Percentiles rank a stretch among this genome's conserved stretches.
phyloP scores from a whole-genome alignment of 2,888 invertebrate genomes.

The Stegophylla sp. region DNA sequence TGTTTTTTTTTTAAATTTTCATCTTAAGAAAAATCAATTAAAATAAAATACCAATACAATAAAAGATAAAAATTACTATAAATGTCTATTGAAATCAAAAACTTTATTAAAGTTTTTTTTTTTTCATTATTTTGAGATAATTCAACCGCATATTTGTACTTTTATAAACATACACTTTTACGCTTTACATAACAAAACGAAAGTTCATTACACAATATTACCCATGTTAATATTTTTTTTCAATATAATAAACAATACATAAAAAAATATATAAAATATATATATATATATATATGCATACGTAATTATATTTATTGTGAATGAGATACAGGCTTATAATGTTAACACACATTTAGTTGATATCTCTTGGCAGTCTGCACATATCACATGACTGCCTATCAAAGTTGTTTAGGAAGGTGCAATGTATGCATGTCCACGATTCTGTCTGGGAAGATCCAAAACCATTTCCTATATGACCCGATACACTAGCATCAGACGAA shows the following conservation, averaged over 20 bases:
- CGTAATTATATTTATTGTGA: conserved; percentile 36
- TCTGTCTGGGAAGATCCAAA: conserved; percentile 65
- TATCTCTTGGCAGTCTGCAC: conserved; percentile 81
- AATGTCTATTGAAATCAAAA: conserved; percentile 47
- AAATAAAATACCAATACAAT: conserved; percentile 51
- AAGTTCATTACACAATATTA: conserved; percentile 39
- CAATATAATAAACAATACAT: conserved; percentile 42
- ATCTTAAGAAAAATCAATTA: conserved; percentile 29
- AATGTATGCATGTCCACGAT: conserved; percentile 90
- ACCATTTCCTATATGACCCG: conserved; percentile 63
- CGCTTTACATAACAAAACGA: conserved; percentile 36
- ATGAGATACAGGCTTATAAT: conserved; percentile 34
- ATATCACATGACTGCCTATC: conserved; percentile 84
- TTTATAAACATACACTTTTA: conserved; percentile 24
- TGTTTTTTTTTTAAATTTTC: conserved; percentile 43
- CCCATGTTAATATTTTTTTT: conserved; percentile 47
- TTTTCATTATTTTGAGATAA: conserved; percentile 7
- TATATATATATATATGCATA: conserved; percentile 23
- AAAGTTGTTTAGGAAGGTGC: conserved; percentile 89
- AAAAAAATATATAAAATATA: conserved; percentile 38
- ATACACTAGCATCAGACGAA: conserved; percentile 57
- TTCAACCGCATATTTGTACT: neutral
- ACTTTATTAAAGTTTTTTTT: conserved; percentile 11
- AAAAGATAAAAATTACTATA: conserved; percentile 40
- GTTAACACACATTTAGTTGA: conserved; percentile 62